phyloP scores from a whole-genome alignment of 2,797 vertebrate species.

The Okamejei kenojei region DNA sequence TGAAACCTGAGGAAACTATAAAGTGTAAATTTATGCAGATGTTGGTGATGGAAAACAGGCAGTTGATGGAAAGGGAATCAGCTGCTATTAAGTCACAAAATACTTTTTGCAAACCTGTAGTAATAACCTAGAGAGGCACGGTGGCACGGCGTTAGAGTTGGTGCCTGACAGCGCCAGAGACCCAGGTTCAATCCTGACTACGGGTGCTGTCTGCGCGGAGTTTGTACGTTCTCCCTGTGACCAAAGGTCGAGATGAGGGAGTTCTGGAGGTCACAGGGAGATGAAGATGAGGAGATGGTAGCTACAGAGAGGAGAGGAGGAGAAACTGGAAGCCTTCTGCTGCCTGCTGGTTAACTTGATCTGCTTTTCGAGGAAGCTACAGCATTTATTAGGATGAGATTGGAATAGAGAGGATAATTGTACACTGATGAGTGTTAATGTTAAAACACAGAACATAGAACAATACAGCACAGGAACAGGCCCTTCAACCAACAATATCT shows the following conservation, averaged over 20 bases:
- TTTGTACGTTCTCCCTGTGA: too few relatives aligned
- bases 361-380: background rate
- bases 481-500: too few relatives aligned
- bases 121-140: background rate
- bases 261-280: background rate
- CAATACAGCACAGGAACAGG: too few relatives aligned
- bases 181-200: too few relatives aligned
- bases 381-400: background rate
- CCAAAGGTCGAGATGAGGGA: too few relatives aligned
- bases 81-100: background rate
- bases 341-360: background rate
- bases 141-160: too few relatives aligned
- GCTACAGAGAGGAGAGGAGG: background rate
- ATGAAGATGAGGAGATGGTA: background rate
- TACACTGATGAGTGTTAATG: background rate
- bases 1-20: background rate
- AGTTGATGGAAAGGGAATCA: background rate
- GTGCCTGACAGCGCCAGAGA: too few relatives aligned
- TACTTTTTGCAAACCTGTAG: background rate
- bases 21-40: conserved; percentile 14
- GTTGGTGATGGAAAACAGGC: background rate
- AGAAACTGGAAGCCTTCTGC: background rate
- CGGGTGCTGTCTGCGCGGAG: too few relatives aligned
- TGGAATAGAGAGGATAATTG: background rate
- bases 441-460: background rate